Evolutionary conservation across 2,888 invertebrate species (phyloP).

Genomic region (Unio delphinus): DNA sequence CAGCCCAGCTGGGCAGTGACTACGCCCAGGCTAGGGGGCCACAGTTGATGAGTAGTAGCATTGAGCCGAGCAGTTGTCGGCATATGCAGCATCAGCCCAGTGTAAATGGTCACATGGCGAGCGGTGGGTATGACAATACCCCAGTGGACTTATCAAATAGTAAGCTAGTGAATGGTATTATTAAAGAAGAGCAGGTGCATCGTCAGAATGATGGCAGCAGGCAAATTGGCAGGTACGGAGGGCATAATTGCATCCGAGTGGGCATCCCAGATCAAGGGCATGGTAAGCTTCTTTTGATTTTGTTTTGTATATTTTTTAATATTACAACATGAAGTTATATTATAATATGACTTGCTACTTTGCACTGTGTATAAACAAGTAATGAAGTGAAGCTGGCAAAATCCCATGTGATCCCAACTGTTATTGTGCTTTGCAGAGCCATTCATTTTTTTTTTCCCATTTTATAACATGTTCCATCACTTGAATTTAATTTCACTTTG

Average conservation of each 20-base stretch:
- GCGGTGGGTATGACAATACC: constrained; percentile 48
- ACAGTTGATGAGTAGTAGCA: constrained; percentile 28
- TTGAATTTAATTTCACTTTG: no score
- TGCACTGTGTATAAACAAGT: no score
- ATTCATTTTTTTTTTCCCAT: no score
- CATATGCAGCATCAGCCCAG: constrained; percentile 8
- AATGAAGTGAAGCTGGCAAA: no score
- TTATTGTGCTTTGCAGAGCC: no score
- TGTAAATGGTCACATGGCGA: constrained; percentile 56
- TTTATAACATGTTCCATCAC: no score
- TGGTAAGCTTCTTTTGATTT: constrained; percentile 32
- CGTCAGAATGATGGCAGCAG: constrained; percentile 2
- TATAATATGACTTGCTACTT: no score
- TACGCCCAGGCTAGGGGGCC: constrained; percentile 17
- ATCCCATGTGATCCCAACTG: no score
- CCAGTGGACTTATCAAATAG: constrained; percentile 61
- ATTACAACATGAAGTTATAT: no score
- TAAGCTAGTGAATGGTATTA: constrained; percentile 44
- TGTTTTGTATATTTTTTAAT: not conserved
- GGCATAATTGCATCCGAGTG: constrained; percentile 46
- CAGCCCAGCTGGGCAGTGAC: constrained; percentile 17
- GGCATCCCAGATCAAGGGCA: constrained; percentile 57
- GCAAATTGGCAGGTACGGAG: constrained; percentile 19
- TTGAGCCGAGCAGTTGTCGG: constrained; percentile 6
- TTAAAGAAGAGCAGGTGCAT: constrained; percentile 35